phyloP scores from a whole-genome alignment of 2,797 vertebrate species.

The Remorina albescens region DNA sequence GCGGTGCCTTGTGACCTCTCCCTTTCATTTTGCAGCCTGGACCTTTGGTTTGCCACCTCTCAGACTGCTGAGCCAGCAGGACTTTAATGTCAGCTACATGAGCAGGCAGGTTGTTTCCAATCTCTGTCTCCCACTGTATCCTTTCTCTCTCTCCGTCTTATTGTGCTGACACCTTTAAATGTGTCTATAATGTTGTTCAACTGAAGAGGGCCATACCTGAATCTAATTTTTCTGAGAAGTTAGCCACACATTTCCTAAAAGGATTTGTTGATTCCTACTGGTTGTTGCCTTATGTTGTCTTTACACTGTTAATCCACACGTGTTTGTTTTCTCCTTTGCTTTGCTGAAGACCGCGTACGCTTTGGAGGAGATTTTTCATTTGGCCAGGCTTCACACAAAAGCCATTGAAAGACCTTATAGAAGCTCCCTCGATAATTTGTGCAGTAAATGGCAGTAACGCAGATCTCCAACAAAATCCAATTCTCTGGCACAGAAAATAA shows the following conservation, averaged over 20 bases:
- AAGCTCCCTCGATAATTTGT: conserved; percentile 21
- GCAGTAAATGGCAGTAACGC: conserved; percentile 5
- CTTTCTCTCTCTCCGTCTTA: conserved; percentile 2
- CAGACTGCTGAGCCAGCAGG: conserved; percentile 59
- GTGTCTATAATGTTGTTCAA: conserved; percentile 9
- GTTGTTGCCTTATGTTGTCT: neutral
- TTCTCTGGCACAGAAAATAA: conserved; percentile 2
- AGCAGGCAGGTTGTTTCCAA: conserved; percentile 10
- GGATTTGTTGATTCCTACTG: conserved; percentile 15
- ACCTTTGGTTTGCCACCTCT: conserved; percentile 36
- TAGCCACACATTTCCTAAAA: conserved; percentile 14
- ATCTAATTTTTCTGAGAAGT: neutral
- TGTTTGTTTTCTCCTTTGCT: conserved; percentile 32
- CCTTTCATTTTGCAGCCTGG: neutral
- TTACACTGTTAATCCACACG: neutral
- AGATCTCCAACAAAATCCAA: conserved; percentile 4
- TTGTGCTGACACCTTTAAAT: conserved; percentile 4
- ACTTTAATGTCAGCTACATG: conserved; percentile 53
- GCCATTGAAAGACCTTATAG: conserved; percentile 20
- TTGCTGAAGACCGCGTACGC: conserved; percentile 8
- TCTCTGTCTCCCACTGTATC: conserved; percentile 4
- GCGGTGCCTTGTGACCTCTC: neutral
- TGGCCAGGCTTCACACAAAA: conserved; percentile 11
- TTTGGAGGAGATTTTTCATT: conserved; percentile 21
- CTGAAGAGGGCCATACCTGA: neutral